Percentiles rank a stretch among this genome's conserved stretches.
phyloP scores from a whole-genome alignment of 1,140 invertebrate species.

The Sarcophaga peregrina region DNA sequence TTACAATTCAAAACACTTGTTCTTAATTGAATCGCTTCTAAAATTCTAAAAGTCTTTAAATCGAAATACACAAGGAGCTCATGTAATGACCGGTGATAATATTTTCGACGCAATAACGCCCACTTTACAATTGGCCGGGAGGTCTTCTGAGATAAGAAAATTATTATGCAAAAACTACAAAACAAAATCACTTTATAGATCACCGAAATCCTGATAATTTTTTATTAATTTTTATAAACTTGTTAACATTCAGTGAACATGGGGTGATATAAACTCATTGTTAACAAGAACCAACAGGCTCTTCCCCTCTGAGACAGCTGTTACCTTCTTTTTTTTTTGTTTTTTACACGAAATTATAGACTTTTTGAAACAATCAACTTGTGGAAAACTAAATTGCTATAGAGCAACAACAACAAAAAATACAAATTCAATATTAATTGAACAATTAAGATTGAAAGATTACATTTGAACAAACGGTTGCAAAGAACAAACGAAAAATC shows the following conservation, averaged over 20 bases:
- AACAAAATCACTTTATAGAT: constrained; percentile 3
- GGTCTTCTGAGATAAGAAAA: background rate
- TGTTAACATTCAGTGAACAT: constrained; percentile 2
- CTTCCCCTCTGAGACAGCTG: too few relatives aligned
- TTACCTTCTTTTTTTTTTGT: background rate
- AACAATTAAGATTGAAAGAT: constrained; percentile 3
- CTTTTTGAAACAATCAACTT: background rate
- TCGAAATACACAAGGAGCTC: background rate
- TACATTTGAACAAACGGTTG: too few relatives aligned
- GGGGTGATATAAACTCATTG: too few relatives aligned
- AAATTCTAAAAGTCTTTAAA: background rate
- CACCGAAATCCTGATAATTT: constrained; percentile 24
- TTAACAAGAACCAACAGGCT: background rate
- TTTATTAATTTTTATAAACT: background rate
- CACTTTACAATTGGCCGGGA: background rate
- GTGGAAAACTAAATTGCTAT: too few relatives aligned
- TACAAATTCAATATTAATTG: constrained; percentile 1
- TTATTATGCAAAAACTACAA: background rate
- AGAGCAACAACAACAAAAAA: background rate
- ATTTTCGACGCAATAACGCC: background rate
- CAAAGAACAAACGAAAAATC: too few relatives aligned
- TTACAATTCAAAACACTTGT: background rate
- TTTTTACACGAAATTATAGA: background rate
- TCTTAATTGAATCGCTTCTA: background rate
- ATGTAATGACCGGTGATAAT: background rate